phyloP scores from a whole-genome alignment of 2,113 vertebrate species.

The Syngnathus floridae region DNA sequence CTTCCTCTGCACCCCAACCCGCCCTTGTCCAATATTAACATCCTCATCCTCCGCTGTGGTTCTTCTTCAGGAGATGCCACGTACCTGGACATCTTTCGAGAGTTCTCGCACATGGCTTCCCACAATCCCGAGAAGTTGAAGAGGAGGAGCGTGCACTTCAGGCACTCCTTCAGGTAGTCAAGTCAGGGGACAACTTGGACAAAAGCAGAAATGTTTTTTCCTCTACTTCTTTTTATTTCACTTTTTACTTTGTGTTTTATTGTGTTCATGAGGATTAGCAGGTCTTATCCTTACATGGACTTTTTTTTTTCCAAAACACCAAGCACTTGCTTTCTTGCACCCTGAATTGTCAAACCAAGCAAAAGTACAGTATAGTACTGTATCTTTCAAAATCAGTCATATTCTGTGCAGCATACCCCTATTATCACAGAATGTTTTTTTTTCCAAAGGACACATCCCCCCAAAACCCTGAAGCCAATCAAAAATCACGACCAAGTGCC shows the following conservation, averaged over 20 bases:
- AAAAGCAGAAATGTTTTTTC: background rate
- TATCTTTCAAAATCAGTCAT: background rate
- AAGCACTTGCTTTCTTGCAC: constrained; percentile 44
- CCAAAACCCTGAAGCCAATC: too few relatives aligned
- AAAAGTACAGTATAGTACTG: background rate
- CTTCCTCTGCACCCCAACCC: too few relatives aligned
- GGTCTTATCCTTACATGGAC: constrained; percentile 59
- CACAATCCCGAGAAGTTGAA: constrained; percentile 83
- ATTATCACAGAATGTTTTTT: background rate
- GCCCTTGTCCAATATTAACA: constrained; percentile 11
- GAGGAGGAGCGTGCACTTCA: constrained; percentile 77
- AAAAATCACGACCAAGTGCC: too few relatives aligned
- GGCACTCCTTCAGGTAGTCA: constrained; percentile 76
- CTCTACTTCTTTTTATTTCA: background rate
- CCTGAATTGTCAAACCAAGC: background rate
- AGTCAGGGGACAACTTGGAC: constrained; percentile 24
- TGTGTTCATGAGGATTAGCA: constrained; percentile 59
- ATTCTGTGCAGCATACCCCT: too few relatives aligned
- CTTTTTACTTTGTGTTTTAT: constrained; percentile 24
- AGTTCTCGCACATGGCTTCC: constrained; percentile 87
- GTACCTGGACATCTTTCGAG: constrained; percentile 83
- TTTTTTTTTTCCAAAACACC: background rate
- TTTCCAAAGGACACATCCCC: too few relatives aligned
- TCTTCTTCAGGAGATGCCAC: constrained; percentile 77
- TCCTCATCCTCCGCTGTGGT: background rate